Evolutionary conservation across 1,140 invertebrate species (phyloP), one percentile per base, ranked within the genome.

Genomic region (Tenebrio molitor): DNA sequence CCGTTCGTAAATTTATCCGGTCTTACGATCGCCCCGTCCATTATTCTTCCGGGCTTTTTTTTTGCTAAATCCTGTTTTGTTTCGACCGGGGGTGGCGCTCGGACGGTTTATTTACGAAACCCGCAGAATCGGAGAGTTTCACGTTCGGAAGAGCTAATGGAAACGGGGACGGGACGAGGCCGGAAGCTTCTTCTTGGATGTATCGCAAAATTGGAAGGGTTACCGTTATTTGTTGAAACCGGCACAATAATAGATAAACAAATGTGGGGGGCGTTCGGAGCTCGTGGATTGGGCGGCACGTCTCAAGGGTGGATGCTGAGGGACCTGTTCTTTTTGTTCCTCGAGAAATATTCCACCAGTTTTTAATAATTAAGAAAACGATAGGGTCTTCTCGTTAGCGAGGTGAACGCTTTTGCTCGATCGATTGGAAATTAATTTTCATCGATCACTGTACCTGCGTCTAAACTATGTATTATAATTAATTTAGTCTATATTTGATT

Each of bases 51-150:
- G 3, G 50, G 21, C 12, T 12, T 58, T 58, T 58, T 58, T 2
- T 39, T 39, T 5, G 6, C 29, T 50, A 19, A 21, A n/a, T 50
- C 16, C 23, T 50, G 44, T 50, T 50, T 50, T 21, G 44, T 16
- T 41, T 41, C 12, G n/a, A n/a, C n/a, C n/a, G 23, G 50, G 46
- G 12, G 23, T 33, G 50, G 23, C n/a, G 23, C 50, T 58, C 50
- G 50, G 50, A 25, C 23, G 50, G 50, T 58, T 58, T 58, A 58
- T 58, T 29, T 58, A 29, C 50, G 50, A 58, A 58, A 29, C 25
- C 44, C 44, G 44, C 44, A 50, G 44, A 50, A 50, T n/a, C n/a
- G 15, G 16, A 16, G 44, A 50, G 44, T 21, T 10, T 17, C 42
- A 44, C n/a, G n/a, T n/a, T n/a, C 41, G 19, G 44, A 23, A 50